These are phyloP conservation scores for Smutsia gigantea DNA, from an alignment of 2,797 vertebrate genomes.

Conservation along the genomic window DNA sequence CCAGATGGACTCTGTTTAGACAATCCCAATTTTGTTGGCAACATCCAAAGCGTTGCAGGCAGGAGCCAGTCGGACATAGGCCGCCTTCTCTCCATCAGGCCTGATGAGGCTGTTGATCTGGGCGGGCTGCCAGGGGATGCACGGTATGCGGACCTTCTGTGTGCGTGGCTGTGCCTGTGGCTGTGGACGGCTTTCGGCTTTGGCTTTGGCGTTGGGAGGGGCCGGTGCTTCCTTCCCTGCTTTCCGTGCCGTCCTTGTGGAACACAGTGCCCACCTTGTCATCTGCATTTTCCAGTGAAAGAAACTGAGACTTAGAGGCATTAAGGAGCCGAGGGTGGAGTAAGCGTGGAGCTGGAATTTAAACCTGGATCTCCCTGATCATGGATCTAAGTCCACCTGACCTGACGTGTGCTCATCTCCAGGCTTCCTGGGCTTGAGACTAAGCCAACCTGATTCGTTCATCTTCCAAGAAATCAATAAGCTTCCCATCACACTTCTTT, in stretches of 20 bases:
- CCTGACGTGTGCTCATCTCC: not conserved
- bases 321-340: not conserved
- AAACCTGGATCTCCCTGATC: not conserved
- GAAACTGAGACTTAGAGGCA: not conserved
- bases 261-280: not conserved
- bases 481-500: not conserved
- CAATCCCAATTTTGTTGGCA: not conserved
- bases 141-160: not conserved
- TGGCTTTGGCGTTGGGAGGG: no score
- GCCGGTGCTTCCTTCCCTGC: not conserved
- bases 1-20: not conserved
- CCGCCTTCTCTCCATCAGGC: not conserved
- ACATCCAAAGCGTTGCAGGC: not conserved
- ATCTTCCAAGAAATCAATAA: not conserved
- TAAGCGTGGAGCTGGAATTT: not conserved
- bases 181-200: not conserved
- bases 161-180: not conserved
- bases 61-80: not conserved
- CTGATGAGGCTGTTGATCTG: not conserved
- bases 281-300: constrained; percentile 1
- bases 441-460: not conserved
- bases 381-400: not conserved
- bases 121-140: not conserved
- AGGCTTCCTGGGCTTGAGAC: not conserved
- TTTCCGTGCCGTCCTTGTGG: not conserved